A percentile compares a stretch with the other conserved stretches of the same genome.
Evolutionary conservation across 2,888 invertebrate species (phyloP).

Genomic region (Rotaria socialis): DNA sequence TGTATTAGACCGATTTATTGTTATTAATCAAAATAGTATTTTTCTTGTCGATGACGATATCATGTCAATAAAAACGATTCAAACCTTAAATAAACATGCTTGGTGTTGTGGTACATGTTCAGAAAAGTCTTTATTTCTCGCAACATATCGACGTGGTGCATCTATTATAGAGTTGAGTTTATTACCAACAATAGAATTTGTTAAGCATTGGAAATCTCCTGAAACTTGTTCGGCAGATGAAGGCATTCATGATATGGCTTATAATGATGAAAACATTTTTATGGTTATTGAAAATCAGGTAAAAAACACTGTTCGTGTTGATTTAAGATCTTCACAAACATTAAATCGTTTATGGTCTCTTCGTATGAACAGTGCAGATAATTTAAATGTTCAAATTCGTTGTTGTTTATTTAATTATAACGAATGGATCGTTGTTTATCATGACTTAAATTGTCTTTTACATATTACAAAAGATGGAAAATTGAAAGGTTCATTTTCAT

Average conservation of each 20-base stretch:
- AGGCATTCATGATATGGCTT: neutral
- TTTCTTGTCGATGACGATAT: neutral
- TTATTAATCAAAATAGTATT: neutral
- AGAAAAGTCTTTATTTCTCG: neutral
- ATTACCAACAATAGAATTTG: neutral
- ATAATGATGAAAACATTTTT: neutral
- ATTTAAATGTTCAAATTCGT: neutral
- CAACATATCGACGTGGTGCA: neutral
- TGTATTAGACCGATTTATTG: neutral
- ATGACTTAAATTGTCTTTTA: neutral
- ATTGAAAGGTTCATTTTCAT: neutral
- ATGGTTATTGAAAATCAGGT: neutral
- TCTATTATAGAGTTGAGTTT: neutral
- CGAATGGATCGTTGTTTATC: neutral
- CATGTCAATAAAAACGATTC: neutral
- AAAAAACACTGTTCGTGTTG: neutral
- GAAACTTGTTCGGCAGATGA: neutral
- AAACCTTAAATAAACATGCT: neutral
- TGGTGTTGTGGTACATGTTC: neutral
- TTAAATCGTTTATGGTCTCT: neutral
- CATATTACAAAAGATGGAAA: neutral
- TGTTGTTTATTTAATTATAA: neutral
- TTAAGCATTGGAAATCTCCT: neutral
- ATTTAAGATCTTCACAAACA: neutral
- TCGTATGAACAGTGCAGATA: neutral